Conservation (phyloP, 1,140 invertebrate species). For the Heliconius nattereri region DNA sequence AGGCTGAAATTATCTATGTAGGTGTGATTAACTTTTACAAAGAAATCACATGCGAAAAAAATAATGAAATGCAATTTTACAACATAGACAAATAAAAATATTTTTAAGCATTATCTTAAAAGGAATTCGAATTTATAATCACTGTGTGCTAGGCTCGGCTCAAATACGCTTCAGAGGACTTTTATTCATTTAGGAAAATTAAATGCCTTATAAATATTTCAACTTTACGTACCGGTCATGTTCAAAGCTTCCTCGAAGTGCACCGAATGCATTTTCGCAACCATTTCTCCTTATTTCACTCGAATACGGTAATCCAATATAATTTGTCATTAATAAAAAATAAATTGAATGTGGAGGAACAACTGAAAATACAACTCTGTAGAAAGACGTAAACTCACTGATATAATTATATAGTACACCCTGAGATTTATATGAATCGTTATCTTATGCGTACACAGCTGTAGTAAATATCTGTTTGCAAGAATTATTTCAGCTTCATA, state of each 20-base stretch:
- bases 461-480: neutral
- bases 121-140: too few relatives aligned
- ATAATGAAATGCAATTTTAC: too few relatives aligned
- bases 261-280: constrained; percentile 44
- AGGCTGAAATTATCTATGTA: too few relatives aligned
- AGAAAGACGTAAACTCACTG: neutral
- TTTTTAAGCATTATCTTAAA: too few relatives aligned
- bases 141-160: too few relatives aligned
- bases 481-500: too few relatives aligned
- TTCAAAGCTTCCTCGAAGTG: constrained; percentile 57
- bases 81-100: too few relatives aligned
- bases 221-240: constrained; percentile 50
- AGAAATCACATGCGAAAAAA: too few relatives aligned
- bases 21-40: too few relatives aligned
- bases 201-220: neutral
- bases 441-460: neutral
- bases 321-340: neutral
- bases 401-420: neutral
- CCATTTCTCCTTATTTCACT: constrained; percentile 42
- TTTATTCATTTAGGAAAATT: too few relatives aligned
- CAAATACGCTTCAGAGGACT: too few relatives aligned
- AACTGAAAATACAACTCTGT: neutral
- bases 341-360: neutral
- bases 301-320: neutral
- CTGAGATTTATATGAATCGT: neutral